Base-by-base conservation (phyloP, 2,113 vertebrate genomes). In the Scortum barcoo region DNA sequence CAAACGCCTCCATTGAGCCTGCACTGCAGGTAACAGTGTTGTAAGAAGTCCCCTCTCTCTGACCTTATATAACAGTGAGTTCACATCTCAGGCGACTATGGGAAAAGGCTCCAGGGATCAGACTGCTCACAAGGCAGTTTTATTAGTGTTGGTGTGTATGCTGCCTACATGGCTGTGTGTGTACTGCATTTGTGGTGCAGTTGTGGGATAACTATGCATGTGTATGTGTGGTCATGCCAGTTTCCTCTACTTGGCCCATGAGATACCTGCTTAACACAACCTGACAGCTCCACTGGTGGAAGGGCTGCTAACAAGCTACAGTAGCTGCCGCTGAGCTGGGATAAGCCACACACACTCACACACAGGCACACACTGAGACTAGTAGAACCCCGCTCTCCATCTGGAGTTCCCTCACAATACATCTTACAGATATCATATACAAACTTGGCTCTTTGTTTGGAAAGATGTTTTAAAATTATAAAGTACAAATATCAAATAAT, bases 211-310 rank as follows among this genome's bases (percentile, higher is more conserved):
- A 56, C 17, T 75, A 24, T 62, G 48, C 20, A 16, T 26, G 54
- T 20, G 28, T 33, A 28, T 57, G 19, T 74, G 70, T 48, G 70
- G 22, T 40, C n/a, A 14, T 17, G 26, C 50, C 10, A 42, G 46
- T 67, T 83, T 72, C 22, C 58, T 75, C 69, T 72, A 68, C 73
- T 86, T 78, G 70, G 58, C 51, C 65, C 5, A 1, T 72, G 54
- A 81, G 46, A 75, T 28, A 36, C 60, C 70, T 62, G 44, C 61
- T 78, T 86, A 84, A 90, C 67, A 54, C 61, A 72, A 53, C 33
- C 66, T 78, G 88, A 88, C 88, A 86, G 80, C 70, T 78, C 73
- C 71, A 86, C 80, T 84, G 80, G 86, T 88, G 42, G 50, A 80
- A 42, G 60, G 38, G 60, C 77, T 68, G n/a, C 76, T 83, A 81